Evolutionary conservation across 2,113 vertebrate genomes (phyloP).

Genomic region (Poeciliopsis occidentalis): DNA sequence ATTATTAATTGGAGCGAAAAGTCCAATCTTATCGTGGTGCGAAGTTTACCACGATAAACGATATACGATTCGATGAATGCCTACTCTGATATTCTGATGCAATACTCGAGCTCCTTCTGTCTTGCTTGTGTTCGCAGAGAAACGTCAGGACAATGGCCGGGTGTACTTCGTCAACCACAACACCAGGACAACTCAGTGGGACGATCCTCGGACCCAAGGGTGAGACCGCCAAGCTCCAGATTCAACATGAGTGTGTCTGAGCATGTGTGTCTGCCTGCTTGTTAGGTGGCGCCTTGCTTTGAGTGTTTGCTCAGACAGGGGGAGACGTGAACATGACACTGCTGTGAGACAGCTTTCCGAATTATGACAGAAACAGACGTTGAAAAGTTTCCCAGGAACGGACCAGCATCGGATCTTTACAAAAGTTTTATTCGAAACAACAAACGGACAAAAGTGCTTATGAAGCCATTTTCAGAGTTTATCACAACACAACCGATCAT

Average conservation of each 20-base stretch:
- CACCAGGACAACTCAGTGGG: constrained; percentile 97
- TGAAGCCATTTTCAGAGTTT: background rate
- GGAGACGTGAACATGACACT: background rate
- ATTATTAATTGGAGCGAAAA: too few species aligned
- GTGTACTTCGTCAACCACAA: constrained; percentile 99
- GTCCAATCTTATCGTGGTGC: too few species aligned
- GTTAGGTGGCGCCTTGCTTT: constrained; percentile 30
- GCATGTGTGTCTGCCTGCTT: constrained; percentile 23
- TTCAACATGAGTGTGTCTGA: constrained; percentile 1
- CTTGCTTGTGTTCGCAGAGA: constrained; percentile 81
- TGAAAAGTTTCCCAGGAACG: background rate
- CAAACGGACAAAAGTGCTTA: background rate
- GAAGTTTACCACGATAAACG: too few species aligned
- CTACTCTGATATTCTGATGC: background rate
- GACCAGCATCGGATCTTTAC: background rate
- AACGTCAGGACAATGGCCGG: constrained; percentile 95
- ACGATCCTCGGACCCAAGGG: constrained; percentile 97
- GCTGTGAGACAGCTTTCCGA: constrained; percentile 4
- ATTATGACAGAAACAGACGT: background rate
- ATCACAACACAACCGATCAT: background rate
- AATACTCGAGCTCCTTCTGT: background rate
- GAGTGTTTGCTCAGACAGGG: constrained; percentile 37
- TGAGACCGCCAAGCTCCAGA: constrained; percentile 70
- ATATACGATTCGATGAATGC: too few species aligned
- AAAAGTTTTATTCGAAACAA: background rate